Evolutionary conservation across 1,140 invertebrate genomes (phyloP).

Genomic region (Leptinotarsa lineolata): DNA sequence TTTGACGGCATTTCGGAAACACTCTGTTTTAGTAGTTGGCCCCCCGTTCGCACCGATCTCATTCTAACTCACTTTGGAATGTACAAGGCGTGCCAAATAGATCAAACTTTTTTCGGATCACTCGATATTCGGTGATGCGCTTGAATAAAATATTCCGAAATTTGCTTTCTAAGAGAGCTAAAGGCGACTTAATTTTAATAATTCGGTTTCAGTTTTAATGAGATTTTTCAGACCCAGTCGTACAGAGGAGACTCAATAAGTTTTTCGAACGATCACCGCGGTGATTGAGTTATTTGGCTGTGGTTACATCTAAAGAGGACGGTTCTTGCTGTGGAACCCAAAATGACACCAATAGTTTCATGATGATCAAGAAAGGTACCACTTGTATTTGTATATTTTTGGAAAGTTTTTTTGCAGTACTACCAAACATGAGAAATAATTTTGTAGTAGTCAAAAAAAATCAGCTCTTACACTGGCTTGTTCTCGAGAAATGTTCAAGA

Average conservation of each 20-base stretch:
- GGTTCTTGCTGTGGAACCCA: no score
- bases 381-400: no score
- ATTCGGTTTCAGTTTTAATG: conserved; percentile 13
- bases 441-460: no score
- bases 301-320: no score
- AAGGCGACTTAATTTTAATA: conserved; percentile 11
- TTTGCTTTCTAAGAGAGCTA: conserved; percentile 1
- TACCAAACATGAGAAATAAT: no score
- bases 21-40: conserved; percentile 33
- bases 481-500: no score
- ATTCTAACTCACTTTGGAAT: conserved; percentile 46
- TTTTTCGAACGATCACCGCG: background rate
- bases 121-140: background rate
- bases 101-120: conserved; percentile 11
- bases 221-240: background rate
- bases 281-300: no score
- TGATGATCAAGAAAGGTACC: no score
- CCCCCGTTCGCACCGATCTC: conserved; percentile 37
- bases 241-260: background rate
- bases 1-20: conserved; percentile 18
- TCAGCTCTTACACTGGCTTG: no score
- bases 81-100: conserved; percentile 26
- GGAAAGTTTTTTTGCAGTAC: no score
- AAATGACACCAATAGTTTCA: no score
- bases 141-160: background rate